Conservation (phyloP, 2,888 invertebrate species). For the Cosmorhoe ocellata region DNA sequence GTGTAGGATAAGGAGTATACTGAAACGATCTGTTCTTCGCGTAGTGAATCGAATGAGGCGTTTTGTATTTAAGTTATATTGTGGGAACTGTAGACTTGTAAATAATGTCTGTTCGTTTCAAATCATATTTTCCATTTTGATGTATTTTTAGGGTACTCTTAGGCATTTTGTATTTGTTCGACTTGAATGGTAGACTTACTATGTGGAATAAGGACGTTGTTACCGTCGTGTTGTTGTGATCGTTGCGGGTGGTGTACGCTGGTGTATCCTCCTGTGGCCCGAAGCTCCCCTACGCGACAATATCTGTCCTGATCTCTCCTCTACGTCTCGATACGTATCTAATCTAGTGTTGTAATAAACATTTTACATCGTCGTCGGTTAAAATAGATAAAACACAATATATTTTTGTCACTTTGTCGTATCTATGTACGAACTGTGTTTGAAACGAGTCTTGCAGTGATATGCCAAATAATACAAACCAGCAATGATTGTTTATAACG, state of each 20-base stretch:
- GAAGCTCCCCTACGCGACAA: slow-evolving; percentile 14
- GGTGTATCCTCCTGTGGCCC: slow-evolving; percentile 43
- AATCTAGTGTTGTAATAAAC: slow-evolving; percentile 15
- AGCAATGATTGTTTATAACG: slow-evolving; percentile 75
- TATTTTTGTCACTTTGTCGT: slow-evolving; percentile 62
- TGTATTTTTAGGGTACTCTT: slow-evolving; percentile 75
- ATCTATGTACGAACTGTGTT: slow-evolving; percentile 41
- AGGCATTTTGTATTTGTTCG: slow-evolving; percentile 76
- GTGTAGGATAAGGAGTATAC: slow-evolving; percentile 65
- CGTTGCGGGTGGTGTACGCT: slow-evolving; percentile 56
- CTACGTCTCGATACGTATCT: slow-evolving; percentile 24
- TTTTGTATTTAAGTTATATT: slow-evolving; percentile 60
- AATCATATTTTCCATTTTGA: slow-evolving; percentile 73
- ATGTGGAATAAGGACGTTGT: slow-evolving; percentile 63
- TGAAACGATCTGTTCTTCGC: slow-evolving; percentile 48
- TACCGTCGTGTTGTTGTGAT: slow-evolving; percentile 62
- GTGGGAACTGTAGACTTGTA: slow-evolving; percentile 70
- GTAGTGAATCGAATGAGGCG: slow-evolving; percentile 55
- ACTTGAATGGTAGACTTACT: slow-evolving; percentile 52
- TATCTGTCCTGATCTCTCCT: slow-evolving; percentile 30
- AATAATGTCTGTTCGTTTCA: slow-evolving; percentile 68
- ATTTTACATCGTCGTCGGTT: slow-evolving; percentile 13
- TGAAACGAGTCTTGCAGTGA: slow-evolving; percentile 73
- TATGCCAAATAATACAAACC: slow-evolving; percentile 79
- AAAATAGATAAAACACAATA: slow-evolving; percentile 46